Evolutionary conservation across 2,113 vertebrate genomes (phyloP).

Genomic region (Aythya baeri): DNA sequence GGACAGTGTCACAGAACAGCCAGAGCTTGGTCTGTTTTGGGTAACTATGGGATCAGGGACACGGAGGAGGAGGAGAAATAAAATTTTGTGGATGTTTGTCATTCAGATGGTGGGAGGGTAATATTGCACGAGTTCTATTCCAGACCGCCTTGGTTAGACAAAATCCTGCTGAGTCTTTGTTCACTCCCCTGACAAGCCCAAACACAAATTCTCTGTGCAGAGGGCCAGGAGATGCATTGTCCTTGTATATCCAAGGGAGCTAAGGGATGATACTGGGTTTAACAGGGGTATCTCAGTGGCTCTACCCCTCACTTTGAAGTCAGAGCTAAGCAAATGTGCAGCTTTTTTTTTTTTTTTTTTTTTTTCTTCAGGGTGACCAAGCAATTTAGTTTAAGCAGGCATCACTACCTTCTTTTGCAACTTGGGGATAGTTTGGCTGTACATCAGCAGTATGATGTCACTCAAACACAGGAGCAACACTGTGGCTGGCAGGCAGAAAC

Average conservation of each 20-base stretch:
- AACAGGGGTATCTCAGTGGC: not conserved
- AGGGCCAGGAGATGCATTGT: not conserved
- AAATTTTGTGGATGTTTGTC: not conserved
- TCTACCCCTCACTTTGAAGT: not conserved
- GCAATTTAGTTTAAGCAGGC: not conserved
- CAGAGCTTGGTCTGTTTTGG: not conserved
- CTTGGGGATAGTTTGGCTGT: not conserved
- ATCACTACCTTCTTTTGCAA: not conserved
- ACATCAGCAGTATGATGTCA: accelerated
- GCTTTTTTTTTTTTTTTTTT: not conserved
- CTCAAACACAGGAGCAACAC: not conserved
- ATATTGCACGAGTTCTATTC: accelerated
- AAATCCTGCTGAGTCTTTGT: not conserved
- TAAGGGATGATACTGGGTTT: not conserved
- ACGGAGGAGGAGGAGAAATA: not conserved
- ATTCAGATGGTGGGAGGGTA: not conserved
- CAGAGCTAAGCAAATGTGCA: not conserved
- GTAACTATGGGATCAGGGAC: not conserved
- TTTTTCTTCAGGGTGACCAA: not conserved
- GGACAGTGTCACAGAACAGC: not conserved
- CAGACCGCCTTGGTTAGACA: not conserved
- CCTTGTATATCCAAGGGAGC: not conserved
- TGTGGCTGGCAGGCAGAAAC: not conserved
- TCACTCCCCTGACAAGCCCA: not conserved
- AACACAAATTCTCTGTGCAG: not conserved